Conservation (phyloP, 2,797 vertebrate species). For the Cephalopachus bancanus region DNA sequence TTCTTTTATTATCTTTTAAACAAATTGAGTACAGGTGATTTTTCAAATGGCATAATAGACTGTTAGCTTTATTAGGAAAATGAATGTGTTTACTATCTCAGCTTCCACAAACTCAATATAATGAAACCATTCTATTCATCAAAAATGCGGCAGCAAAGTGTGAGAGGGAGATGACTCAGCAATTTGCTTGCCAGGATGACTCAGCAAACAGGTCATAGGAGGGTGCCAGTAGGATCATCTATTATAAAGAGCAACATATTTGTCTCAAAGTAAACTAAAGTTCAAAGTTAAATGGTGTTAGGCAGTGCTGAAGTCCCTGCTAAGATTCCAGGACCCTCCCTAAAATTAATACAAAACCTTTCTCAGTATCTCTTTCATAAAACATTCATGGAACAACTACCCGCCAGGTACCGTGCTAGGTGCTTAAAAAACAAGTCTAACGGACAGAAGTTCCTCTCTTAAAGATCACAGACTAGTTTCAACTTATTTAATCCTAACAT, state of each 20-base stretch:
- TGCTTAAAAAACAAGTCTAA: not conserved
- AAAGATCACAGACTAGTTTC: not conserved
- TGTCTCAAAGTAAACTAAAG: not conserved
- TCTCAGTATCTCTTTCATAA: not conserved
- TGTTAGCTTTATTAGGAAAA: constrained; percentile 33
- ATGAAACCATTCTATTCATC: not conserved
- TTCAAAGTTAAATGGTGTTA: not conserved
- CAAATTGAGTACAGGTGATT: constrained; percentile 38
- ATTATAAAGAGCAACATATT: not conserved
- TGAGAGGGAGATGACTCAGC: not conserved
- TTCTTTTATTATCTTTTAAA: constrained; percentile 35
- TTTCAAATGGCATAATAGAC: not conserved
- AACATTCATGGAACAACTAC: not conserved
- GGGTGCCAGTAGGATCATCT: not conserved
- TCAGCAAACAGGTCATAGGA: not conserved
- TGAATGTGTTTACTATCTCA: not conserved
- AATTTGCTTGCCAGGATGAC: not conserved
- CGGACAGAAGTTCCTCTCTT: not conserved
- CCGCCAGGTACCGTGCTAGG: not conserved
- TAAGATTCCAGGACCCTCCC: not conserved
- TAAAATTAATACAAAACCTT: not conserved
- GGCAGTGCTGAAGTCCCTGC: not conserved
- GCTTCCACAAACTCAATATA: constrained; percentile 13
- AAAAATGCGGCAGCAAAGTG: not conserved
- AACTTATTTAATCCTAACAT: not conserved